phyloP scores from a whole-genome alignment of 2,113 vertebrate species.

The Prietella phreatophila region DNA sequence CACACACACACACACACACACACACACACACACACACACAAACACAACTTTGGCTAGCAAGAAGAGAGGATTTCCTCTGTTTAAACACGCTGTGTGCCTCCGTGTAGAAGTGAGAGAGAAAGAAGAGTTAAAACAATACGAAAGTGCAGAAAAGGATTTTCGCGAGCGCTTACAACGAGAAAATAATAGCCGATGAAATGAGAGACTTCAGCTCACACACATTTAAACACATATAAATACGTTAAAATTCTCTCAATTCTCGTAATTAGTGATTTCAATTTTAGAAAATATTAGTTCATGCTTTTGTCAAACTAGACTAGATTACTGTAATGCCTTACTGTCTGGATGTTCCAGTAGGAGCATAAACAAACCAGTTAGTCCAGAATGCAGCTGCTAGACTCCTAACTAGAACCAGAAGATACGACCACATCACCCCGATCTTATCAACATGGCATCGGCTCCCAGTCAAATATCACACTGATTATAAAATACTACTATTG shows the following conservation, averaged over 20 bases:
- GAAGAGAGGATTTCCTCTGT: conserved; percentile 75
- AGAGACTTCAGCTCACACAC: background rate
- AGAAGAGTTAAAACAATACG: conserved; percentile 18
- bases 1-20: conserved; percentile 71
- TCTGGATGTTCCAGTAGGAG: too few relatives aligned
- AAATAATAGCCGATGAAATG: background rate
- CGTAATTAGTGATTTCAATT: too few relatives aligned
- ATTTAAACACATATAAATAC: background rate
- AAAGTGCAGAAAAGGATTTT: conserved; percentile 21
- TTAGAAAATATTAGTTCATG: too few relatives aligned
- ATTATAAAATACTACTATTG: too few relatives aligned
- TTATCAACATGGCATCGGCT: too few relatives aligned
- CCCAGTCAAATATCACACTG: too few relatives aligned
- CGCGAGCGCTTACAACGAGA: background rate
- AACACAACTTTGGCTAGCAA: conserved; percentile 58
- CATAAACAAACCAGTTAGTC: too few relatives aligned
- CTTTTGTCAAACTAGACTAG: too few relatives aligned
- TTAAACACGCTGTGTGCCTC: conserved; percentile 60
- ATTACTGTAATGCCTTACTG: too few relatives aligned
- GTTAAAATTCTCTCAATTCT: background rate
- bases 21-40: conserved; percentile 72
- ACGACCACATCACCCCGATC: too few relatives aligned
- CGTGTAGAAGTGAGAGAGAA: conserved; percentile 14
- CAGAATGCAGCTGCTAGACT: too few relatives aligned
- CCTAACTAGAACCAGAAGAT: too few relatives aligned